Evolutionary conservation across 2,888 invertebrate species (phyloP).

Genomic region (Encarsia formosa): DNA sequence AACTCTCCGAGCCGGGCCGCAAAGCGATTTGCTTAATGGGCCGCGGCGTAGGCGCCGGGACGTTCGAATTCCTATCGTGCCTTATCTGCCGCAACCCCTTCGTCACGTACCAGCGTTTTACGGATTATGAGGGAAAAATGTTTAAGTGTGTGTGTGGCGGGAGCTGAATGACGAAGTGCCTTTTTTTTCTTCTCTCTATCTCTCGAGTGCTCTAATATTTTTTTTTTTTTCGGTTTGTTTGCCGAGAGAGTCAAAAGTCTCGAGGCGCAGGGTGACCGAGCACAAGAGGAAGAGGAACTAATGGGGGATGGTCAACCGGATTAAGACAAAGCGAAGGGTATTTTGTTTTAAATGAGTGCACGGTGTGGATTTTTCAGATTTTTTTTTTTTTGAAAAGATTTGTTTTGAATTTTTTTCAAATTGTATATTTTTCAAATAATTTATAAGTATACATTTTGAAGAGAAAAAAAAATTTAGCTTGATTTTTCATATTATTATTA

Average conservation of each 20-base stretch:
- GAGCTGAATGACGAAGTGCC: neutral
- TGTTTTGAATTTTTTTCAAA: too few relatives aligned
- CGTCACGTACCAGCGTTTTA: neutral
- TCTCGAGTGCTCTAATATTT: neutral
- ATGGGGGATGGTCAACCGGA: too few relatives aligned
- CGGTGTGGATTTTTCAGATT: too few relatives aligned
- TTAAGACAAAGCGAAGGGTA: too few relatives aligned
- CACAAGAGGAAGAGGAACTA: too few relatives aligned
- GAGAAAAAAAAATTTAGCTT: too few relatives aligned
- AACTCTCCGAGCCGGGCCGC: conserved; percentile 9
- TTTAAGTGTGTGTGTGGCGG: neutral
- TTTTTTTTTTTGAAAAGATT: too few relatives aligned
- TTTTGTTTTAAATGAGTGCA: too few relatives aligned
- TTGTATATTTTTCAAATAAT: too few relatives aligned
- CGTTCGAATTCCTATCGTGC: neutral
- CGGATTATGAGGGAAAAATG: neutral
- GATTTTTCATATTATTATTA: too few relatives aligned
- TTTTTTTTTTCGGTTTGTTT: neutral
- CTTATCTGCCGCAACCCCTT: neutral
- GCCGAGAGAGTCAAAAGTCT: neutral
- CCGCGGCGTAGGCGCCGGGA: conserved; percentile 4
- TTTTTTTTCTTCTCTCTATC: neutral
- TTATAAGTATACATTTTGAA: too few relatives aligned
- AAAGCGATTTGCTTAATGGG: conserved; percentile 19
- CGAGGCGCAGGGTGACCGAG: too few relatives aligned